Base-by-base conservation (phyloP, 2,113 vertebrate genomes). In the Brachionichthys hirsutus region DNA sequence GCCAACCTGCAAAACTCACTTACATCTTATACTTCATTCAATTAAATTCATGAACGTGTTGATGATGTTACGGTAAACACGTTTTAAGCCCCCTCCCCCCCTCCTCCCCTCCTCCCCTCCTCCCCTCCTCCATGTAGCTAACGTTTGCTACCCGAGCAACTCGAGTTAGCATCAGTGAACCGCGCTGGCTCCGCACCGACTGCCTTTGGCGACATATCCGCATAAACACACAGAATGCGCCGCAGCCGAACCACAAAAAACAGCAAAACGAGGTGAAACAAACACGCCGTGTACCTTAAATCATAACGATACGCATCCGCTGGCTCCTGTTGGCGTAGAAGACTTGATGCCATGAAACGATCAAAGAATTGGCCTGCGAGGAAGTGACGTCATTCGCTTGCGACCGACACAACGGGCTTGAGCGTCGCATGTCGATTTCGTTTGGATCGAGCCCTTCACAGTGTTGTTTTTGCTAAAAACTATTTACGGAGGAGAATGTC, bases 171-270 rank as follows among this genome's bases (percentile, higher is more conserved):
- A 49, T 15, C 42, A 47, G 15, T 12, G 14, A 45, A 53, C 54
- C 36, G 77, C 79, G 68, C 77, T 63, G 72, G 15, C 77, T 70
- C 78, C 83, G 85, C 87, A 85, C 70, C 85, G 80, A 10, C 35
- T 19, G 17, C 52, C 58, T 19, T 57, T 51, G 72, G 46, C 73
- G 22, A 40, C 17, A 22, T 1, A 22, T 35, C 47, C 57, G 48
- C 3, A 46, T 20, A 11, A 17, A 0, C 4, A 3, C n/a, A 7
- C 2, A 16, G 16, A 38, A 11, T 8, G 13, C 9, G 3, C 9
- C 30, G n/a, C n/a, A n/a, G n/a, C 9, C 1, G 15, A 24, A 14
- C 3, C 8, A 19, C 6, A 15, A 6, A 30, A 34, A 13, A 2
- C 10, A 19, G 5, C 13, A 6, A 30, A 15, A 16, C 8, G 0